phyloP scores from a whole-genome alignment of 2,113 vertebrate genomes.

The Formicarius rufipectus region DNA sequence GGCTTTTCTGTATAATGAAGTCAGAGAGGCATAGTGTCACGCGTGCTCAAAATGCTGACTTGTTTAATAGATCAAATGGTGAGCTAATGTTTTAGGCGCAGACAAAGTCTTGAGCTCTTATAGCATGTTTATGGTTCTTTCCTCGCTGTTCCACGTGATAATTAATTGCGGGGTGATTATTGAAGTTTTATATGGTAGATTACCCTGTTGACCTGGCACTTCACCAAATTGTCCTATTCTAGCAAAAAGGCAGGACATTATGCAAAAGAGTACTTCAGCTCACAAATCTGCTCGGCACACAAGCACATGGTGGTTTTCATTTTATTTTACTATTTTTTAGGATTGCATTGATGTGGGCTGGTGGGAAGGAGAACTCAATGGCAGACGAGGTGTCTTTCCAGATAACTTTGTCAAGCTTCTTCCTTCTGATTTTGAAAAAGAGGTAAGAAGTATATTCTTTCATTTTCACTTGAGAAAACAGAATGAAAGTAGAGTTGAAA shows the following conservation, averaged over 20 bases:
- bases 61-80: background rate
- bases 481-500: background rate
- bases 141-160: background rate
- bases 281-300: background rate
- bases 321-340: slow-evolving; percentile 68
- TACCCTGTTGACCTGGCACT: background rate
- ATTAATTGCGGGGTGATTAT: background rate
- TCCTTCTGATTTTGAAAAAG: slow-evolving; percentile 91
- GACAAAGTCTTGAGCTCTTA: background rate
- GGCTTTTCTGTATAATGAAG: slow-evolving; percentile 44
- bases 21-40: background rate
- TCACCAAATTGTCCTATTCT: background rate
- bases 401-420: slow-evolving; percentile 98
- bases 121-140: background rate
- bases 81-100: background rate
- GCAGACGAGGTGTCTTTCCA: slow-evolving; percentile 91
- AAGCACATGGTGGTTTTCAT: background rate
- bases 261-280: background rate
- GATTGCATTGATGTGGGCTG: slow-evolving; percentile 95
- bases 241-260: background rate
- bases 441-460: slow-evolving; percentile 71
- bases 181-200: background rate
- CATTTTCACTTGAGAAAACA: background rate
- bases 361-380: slow-evolving; percentile 96
- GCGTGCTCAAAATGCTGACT: background rate